Base-by-base conservation (phyloP, 2,888 invertebrate genomes). In the Sphaerophoria taeniata region DNA sequence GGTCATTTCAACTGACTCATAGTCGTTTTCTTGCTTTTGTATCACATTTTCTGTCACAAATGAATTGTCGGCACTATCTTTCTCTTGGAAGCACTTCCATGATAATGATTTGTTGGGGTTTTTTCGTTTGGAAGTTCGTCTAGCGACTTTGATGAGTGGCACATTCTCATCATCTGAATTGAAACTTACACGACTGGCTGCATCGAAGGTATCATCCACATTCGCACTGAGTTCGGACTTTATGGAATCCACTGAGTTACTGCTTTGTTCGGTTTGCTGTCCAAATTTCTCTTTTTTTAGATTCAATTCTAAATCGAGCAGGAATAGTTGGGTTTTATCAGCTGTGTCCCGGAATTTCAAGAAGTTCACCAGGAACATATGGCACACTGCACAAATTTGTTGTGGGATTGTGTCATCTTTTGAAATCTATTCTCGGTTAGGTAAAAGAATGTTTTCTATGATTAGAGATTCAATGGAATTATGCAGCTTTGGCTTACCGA, bases 161-260 rank as follows among this genome's bases (percentile, higher is more conserved):
- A 81, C 69, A 36, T 84, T 79, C 45, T 85, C 84, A 39, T 85
- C 84, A 9, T 85, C 84, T 14, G 34, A 65, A 11, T 34, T 65
- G 16, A 49, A 65, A 4, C 65, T 65, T 16, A 49, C 14, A 6
- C 6, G 14, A 12, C 65, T 49, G 14, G 16, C 3, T 49, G 24
- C 56, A 6, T 31, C 36, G 0, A 34, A 7, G 5, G 12, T 5
- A 9, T 43, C 43, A 9, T 51, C 56, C 4, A 56, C 14, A 6
- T 4, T n/a, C 1, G 7, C 56, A 53, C 51, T 58, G 7, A 0
- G 33, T 11, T 85, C 85, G 0, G 77, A 70, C 45, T 85, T 85
- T 0, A 81, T 63, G 0, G 76, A 73, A 3, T 63, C 45, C 0
- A 49, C 16, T 5, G 76, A 75, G 4, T 65, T 33, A n/a, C 14